Conservation (phyloP, 2,113 vertebrate genomes). For the Copsychus sechellarum region DNA sequence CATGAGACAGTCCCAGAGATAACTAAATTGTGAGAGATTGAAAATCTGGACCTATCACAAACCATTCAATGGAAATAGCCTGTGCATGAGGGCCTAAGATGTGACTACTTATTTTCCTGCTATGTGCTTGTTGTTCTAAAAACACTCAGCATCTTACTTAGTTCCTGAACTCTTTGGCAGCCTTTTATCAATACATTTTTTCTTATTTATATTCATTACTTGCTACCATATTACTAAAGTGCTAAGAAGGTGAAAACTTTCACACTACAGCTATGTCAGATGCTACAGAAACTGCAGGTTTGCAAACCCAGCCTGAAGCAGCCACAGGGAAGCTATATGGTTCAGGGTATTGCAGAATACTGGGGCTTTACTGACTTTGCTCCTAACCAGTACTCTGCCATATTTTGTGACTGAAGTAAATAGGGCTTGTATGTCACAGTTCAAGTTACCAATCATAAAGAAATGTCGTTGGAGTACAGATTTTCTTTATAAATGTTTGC, state of each 20-base stretch:
- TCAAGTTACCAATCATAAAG: not conserved
- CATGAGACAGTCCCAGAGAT: not conserved
- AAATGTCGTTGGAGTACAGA: not conserved
- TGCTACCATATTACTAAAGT: not conserved
- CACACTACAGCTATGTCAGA: not conserved
- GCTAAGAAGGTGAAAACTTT: not conserved
- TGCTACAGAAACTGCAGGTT: not conserved
- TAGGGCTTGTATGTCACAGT: not conserved
- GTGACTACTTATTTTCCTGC: not conserved
- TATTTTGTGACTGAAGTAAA: not conserved
- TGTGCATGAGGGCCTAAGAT: not conserved
- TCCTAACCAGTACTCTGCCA: not conserved
- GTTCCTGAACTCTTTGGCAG: not conserved
- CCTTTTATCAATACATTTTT: not conserved
- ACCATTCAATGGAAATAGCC: not conserved
- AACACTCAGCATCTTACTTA: not conserved
- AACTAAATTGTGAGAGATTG: not conserved
- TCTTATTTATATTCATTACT: not conserved
- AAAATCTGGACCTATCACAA: not conserved
- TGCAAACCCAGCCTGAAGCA: not conserved
- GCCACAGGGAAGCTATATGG: not conserved
- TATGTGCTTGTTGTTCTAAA: not conserved
- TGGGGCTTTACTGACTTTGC: not conserved
- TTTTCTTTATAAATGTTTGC: not conserved
- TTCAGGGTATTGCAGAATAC: rapidly evolving